Conservation (phyloP, 2,888 invertebrate species). For the Osmoderma eremita region DNA sequence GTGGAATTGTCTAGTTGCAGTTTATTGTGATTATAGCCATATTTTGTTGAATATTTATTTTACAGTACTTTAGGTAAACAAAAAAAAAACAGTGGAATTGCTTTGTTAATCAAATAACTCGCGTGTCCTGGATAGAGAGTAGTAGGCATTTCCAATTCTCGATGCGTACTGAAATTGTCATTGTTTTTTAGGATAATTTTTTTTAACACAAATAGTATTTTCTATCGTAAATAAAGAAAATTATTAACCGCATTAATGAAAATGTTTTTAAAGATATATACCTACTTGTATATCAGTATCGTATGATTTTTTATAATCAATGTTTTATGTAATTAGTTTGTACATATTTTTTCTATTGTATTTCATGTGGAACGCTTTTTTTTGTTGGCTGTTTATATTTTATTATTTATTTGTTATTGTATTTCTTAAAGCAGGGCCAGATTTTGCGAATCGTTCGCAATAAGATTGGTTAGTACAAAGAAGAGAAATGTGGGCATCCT, state of each 20-base stretch:
- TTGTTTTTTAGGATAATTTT: not conserved
- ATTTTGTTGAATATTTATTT: too few relatives aligned
- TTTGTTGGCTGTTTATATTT: conserved; percentile 25
- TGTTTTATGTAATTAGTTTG: conserved; percentile 12
- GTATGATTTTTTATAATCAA: conserved; percentile 6
- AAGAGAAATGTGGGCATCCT: too few relatives aligned
- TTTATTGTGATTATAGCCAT: conserved; percentile 13
- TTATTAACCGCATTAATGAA: not conserved
- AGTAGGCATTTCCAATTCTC: too few relatives aligned
- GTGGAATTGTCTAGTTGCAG: conserved; percentile 2
- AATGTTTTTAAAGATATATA: not conserved
- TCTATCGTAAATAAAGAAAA: not conserved
- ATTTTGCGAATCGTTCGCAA: not conserved
- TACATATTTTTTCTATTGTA: conserved; percentile 14
- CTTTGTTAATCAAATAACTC: too few relatives aligned
- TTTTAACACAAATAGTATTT: not conserved
- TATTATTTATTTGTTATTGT: conserved; percentile 21
- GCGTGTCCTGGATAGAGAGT: too few relatives aligned
- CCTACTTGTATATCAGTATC: conserved; percentile 3
- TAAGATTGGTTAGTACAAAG: too few relatives aligned
- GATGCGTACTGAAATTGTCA: not conserved
- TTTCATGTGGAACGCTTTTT: conserved; percentile 5
- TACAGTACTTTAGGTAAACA: too few relatives aligned
- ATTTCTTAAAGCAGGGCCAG: not conserved
- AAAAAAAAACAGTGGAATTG: too few relatives aligned